phyloP scores from a whole-genome alignment of 2,113 vertebrate genomes.

The Alces alces region DNA sequence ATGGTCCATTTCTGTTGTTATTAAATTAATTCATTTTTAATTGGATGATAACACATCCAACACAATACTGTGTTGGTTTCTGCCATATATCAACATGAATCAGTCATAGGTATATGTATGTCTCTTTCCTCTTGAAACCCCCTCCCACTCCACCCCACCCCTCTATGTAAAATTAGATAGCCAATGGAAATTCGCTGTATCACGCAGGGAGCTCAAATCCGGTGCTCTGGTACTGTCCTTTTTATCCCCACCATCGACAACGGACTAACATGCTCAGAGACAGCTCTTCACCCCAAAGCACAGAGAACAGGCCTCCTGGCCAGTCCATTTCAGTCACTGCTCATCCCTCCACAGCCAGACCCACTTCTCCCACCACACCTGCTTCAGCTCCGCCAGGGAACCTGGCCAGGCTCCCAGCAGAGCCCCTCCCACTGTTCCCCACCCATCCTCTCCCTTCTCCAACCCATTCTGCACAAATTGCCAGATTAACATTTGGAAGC shows the following conservation, averaged over 20 bases:
- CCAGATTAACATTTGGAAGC: neutral
- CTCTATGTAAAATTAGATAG: neutral
- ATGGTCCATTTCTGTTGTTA: neutral
- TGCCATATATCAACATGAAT: neutral
- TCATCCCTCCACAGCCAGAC: neutral
- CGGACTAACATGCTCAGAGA: neutral
- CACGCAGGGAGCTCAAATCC: accelerated
- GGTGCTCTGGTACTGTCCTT: neutral
- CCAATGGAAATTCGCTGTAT: neutral
- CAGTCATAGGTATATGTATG: neutral
- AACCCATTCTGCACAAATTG: neutral
- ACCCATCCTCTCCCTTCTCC: neutral
- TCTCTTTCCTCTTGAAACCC: neutral
- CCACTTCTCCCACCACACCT: neutral
- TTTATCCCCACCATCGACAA: neutral
- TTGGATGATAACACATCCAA: neutral
- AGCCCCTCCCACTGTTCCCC: neutral
- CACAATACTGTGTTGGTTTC: neutral
- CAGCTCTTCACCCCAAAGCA: neutral
- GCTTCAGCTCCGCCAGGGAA: neutral
- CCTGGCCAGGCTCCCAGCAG: neutral
- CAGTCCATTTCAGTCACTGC: neutral
- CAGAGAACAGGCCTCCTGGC: neutral
- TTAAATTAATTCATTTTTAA: neutral
- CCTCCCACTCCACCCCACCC: neutral